Base-by-base conservation (phyloP, 1,140 invertebrate genomes). In the Drosophila miranda region DNA sequence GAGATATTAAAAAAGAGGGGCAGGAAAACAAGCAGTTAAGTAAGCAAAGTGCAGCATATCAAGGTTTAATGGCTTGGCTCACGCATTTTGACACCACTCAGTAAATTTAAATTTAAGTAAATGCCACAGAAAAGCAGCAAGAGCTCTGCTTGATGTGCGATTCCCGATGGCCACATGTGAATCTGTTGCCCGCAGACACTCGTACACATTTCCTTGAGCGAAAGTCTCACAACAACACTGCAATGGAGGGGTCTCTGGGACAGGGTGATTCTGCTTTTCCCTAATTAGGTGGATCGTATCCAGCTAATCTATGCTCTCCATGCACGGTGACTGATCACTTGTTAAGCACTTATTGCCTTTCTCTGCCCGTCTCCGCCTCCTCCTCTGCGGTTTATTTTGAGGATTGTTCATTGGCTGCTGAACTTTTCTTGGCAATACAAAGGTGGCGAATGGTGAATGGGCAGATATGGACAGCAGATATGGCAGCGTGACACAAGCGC, bases 61-160 rank as follows among this genome's bases (percentile, higher is more conserved):
- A 66, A 69, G 43, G 72, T 66, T 77, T 72, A 80, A 81, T 76
- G 76, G 34, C 58, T 57, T 63, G 76, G 60, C 58, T 80, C 72
- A 75, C 66, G 69, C 78, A 74, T 78, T 84, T 79, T 84, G 72
- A 86, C 80, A 80, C 59, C 78, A 78, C 56, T 60, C 77, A 75
- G 58, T 61, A 64, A 80, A 71, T 66, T 78, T 41, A 67, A 70
- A 64, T 70, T 58, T 58, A 74, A 71, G 66, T 75, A 63, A 74
- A 79, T 69, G 67, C 43, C 55, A 72, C 52, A 46, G 66, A n/a
- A 48, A 38, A 16, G 16, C 57, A 68, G 43, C 19, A 34, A 23
- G 44, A 42, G 21, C 50, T 50, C 45, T 30, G 21, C 56, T 28
- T 42, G 34, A 59, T 59, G n/a, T 48, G 30, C 23, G 38, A 60